phyloP scores from a whole-genome alignment of 2,888 invertebrate species.

The Erebia palarica region DNA sequence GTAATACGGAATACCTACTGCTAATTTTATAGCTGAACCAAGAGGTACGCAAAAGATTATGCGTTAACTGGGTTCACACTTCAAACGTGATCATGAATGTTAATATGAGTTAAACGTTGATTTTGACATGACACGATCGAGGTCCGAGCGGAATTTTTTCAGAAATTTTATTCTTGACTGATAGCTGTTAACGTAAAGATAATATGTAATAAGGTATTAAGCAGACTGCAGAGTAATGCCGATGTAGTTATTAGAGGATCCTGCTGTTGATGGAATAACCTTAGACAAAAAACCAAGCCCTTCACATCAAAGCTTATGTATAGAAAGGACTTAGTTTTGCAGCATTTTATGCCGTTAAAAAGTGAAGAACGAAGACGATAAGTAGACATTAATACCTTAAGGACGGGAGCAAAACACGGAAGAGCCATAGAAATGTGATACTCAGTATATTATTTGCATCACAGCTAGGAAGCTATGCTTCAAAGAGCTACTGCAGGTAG shows the following conservation, averaged over 20 bases:
- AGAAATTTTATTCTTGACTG: neutral
- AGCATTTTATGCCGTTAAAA: too few relatives aligned
- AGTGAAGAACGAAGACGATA: neutral
- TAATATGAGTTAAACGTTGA: neutral
- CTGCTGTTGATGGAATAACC: too few relatives aligned
- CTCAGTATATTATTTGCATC: conserved; percentile 1
- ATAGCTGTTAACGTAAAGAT: too few relatives aligned
- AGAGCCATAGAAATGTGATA: neutral
- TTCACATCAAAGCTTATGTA: too few relatives aligned
- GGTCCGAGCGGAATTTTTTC: neutral
- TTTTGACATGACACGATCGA: neutral
- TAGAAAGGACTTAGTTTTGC: too few relatives aligned
- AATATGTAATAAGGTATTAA: too few relatives aligned
- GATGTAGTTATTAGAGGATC: too few relatives aligned
- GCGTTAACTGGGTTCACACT: neutral
- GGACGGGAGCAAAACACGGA: neutral
- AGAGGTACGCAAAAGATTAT: neutral
- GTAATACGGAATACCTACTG: neutral
- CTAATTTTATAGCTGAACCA: neutral
- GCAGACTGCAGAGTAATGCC: too few relatives aligned
- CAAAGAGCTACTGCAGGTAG: conserved; percentile 21
- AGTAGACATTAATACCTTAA: neutral
- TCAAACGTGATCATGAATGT: neutral
- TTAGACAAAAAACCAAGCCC: too few relatives aligned
- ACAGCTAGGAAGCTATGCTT: conserved; percentile 14